A percentile compares a stretch with the other conserved stretches of the same genome.
Evolutionary conservation across 2,797 vertebrate genomes (phyloP).

Genomic region (Ateles fusciceps): DNA sequence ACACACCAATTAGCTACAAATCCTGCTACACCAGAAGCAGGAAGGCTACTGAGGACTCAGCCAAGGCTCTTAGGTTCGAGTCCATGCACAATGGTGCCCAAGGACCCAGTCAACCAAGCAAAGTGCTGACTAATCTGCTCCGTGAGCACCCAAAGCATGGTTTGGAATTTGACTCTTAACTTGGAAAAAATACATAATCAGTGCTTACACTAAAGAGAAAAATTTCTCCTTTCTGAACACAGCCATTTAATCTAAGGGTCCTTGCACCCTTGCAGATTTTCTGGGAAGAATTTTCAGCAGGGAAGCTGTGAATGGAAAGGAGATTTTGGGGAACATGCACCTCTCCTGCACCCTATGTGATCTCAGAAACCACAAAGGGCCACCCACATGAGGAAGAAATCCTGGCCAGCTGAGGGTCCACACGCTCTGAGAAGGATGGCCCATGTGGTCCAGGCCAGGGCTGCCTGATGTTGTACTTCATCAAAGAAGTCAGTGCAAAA

Average conservation of each 20-base stretch:
- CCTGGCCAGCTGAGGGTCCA: not conserved
- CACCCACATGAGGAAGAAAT: not conserved
- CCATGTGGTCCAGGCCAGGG: not conserved
- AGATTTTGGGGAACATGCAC: not conserved
- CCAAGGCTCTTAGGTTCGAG: too few relatives aligned
- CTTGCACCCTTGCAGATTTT: not conserved
- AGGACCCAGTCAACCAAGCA: not conserved
- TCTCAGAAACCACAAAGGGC: not conserved
- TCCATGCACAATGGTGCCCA: not conserved
- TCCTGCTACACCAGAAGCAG: not conserved
- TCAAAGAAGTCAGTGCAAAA: not conserved
- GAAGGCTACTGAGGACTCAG: too few relatives aligned
- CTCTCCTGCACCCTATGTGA: not conserved
- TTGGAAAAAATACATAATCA: not conserved
- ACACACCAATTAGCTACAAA: too few relatives aligned
- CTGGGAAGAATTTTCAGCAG: not conserved
- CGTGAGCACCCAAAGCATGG: not conserved
- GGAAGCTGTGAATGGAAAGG: not conserved
- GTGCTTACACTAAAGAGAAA: not conserved
- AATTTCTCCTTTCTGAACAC: not conserved
- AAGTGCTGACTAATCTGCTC: not conserved
- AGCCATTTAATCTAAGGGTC: not conserved
- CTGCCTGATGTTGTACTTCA: not conserved
- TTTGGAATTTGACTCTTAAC: not conserved
- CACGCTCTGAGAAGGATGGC: not conserved